Base-by-base conservation (phyloP, 2,797 vertebrate species). In the Mycteria americana region DNA sequence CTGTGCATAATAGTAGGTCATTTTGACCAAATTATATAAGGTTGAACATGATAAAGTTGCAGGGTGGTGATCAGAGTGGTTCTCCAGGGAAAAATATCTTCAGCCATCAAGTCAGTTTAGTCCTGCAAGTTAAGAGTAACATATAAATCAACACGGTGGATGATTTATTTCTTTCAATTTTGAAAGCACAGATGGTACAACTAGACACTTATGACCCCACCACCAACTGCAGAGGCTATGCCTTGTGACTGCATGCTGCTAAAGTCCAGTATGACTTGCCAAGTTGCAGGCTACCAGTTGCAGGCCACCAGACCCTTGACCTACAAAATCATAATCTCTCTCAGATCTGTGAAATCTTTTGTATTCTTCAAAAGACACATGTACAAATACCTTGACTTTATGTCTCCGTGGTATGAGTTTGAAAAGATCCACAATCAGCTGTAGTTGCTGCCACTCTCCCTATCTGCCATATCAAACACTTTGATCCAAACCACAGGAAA, bases 11-110 rank as follows among this genome's bases (percentile, higher is more conserved):
- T 95, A 75, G 39, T 94, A 95, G 75, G 62, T 87, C n/a, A 93
- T 81, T 95, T 95, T 72, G 73, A 75, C 41, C 87, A 95, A 97
- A 97, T 97, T 51, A 56, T 51, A 56, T 95, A 93, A 78, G 60
- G 65, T 86, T 91, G 78, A 85, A 74, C 59, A 39, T 73, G 69
- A 28, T 89, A n/a, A 97, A 97, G 94, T 97, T 96, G 45, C 33
- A 96, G 95, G 64, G 37, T 93, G 63, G 48, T 56, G 24, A 70
- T 89, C 67, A 80, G 67, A 73, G 62, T 53, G 30, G 41, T 67
- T 92, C 86, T 94, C n/a, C 27, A 48, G 51, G 72, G 53, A 90
- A 95, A 85, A 87, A 60, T 57, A 11, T 93, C 41, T n/a, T 83
- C 76, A 46, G 9, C 30, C 3, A 27, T 89, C 21, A 65, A 57